Conservation (phyloP, 2,113 vertebrate species). For the Mellivora capensis region DNA sequence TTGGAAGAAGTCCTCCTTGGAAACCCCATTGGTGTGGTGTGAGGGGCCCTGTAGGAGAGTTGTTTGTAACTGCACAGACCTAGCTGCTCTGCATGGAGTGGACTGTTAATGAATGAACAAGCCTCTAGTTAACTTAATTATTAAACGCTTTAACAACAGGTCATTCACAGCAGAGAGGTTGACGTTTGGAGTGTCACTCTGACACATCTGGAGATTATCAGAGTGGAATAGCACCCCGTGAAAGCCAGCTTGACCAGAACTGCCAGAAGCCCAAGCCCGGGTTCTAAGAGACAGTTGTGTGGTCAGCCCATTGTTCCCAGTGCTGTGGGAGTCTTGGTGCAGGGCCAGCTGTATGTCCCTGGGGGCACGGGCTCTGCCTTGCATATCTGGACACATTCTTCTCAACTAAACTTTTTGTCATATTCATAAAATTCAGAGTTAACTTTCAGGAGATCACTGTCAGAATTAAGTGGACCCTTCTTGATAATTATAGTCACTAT, state of each 20-base stretch:
- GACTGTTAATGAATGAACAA: slow-evolving; percentile 10
- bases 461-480: neutral
- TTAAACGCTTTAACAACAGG: neutral
- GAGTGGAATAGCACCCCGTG: neutral
- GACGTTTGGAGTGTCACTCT: neutral
- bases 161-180: neutral
- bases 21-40: accelerated
- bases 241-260: neutral
- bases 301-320: accelerated
- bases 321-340: accelerated
- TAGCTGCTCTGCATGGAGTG: accelerated
- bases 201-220: neutral
- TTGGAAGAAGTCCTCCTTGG: neutral
- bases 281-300: neutral
- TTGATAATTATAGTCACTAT: neutral
- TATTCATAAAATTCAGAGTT: neutral
- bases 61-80: neutral
- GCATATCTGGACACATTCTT: neutral
- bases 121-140: neutral
- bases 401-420: neutral
- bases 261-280: neutral
- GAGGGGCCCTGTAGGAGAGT: accelerated
- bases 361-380: neutral
- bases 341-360: accelerated
- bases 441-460: neutral